phyloP scores from a whole-genome alignment of 1,140 invertebrate species.

The Monochamus saltuarius region DNA sequence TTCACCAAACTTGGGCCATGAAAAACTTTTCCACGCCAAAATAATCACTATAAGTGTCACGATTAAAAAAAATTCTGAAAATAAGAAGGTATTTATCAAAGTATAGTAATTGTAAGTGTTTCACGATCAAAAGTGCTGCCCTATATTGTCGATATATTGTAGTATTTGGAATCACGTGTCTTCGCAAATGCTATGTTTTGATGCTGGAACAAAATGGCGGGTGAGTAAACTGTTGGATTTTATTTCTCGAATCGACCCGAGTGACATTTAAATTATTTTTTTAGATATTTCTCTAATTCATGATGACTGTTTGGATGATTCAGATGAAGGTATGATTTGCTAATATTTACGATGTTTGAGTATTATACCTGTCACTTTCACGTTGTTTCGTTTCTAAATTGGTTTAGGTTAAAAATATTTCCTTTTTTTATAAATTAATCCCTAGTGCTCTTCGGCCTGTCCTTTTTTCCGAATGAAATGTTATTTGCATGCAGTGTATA shows the following conservation, averaged over 20 bases:
- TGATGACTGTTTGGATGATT: constrained; percentile 43
- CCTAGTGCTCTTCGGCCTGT: too few relatives aligned
- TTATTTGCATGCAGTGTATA: too few relatives aligned
- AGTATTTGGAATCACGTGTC: constrained; percentile 43
- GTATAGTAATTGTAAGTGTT: constrained; percentile 25
- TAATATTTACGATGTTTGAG: too few relatives aligned
- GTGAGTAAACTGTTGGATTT: constrained; percentile 41
- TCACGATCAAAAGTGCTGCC: constrained; percentile 21
- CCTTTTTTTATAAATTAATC: too few relatives aligned
- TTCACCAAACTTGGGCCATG: constrained; percentile 4
- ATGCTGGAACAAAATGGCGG: constrained; percentile 49
- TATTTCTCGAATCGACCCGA: constrained; percentile 23
- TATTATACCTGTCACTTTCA: too few relatives aligned
- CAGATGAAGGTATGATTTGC: constrained; percentile 46
- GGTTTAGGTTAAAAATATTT: too few relatives aligned
- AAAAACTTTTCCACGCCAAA: constrained; percentile 13
- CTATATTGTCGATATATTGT: constrained; percentile 19
- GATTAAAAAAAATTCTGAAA: background rate
- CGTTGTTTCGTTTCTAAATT: too few relatives aligned
- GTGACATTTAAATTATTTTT: constrained; percentile 34
- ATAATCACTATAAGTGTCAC: background rate
- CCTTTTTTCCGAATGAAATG: too few relatives aligned
- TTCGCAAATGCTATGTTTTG: constrained; percentile 46
- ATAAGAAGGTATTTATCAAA: constrained; percentile 10
- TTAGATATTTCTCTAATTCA: constrained; percentile 46